Base-by-base conservation (phyloP, 2,888 invertebrate species). In the Pristionchus entomophagus region DNA sequence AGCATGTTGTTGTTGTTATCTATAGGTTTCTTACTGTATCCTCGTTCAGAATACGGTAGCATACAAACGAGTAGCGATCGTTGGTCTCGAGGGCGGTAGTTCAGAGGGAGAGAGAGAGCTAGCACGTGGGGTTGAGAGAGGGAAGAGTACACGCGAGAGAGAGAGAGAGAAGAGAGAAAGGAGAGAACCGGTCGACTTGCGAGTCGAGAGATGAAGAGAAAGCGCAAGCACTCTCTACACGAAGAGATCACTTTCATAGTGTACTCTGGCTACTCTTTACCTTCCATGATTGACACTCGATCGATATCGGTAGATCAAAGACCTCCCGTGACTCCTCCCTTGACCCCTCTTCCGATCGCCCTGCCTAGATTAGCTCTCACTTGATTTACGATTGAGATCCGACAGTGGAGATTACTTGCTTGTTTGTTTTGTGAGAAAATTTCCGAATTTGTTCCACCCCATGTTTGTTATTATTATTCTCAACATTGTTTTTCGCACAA, bases 81-180 rank as follows among this genome's bases (percentile, higher is more conserved):
- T n/a, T n/a, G n/a, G n/a, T n/a, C n/a, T n/a, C n/a, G n/a, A n/a
- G n/a, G n/a, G n/a, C n/a, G n/a, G 81, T 85, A 69, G 85, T 35
- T 86, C 86, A 77, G 62, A 81, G 35, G 86, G 45, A 87, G 85
- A 32, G 83, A 83, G 59, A n/a, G n/a, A n/a, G n/a, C 17, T 14
- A 73, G 41, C 12, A 32, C 29, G 78, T 26, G n/a, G 41, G 19
- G 35, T 12, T 77, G 49, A 45, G 77, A 56, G 73, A 69, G 69
- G 62, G 85, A 53, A 51, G 69, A 41, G 69, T 51, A 41, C 53
- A 59, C 14, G n/a, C 77, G 56, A 81, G 81, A 81, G 51, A 56
- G 59, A 56, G 81, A 38, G 29, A 81, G 35, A 81, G 53, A 56
- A n/a, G 56, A 19, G 38, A 81, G 81, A 29, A 56, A 5, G 29